phyloP scores from a whole-genome alignment of 2,888 invertebrate species.

The Therioaphis trifolii region DNA sequence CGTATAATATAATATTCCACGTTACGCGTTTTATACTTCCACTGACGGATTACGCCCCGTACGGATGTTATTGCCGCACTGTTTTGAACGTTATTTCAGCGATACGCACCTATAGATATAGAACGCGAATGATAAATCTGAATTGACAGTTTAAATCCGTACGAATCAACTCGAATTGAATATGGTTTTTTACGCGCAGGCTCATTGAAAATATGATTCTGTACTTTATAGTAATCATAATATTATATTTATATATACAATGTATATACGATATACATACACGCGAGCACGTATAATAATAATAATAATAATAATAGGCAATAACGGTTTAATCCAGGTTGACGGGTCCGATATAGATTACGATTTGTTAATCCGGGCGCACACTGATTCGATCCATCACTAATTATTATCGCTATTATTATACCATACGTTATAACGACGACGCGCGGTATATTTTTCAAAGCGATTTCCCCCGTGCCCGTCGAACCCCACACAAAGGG shows the following conservation, averaged over 20 bases:
- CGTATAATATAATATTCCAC: too few species aligned
- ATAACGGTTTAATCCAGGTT: conserved; percentile 42
- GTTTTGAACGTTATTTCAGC: neutral
- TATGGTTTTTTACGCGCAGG: too few species aligned
- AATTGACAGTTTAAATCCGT: conserved; percentile 32
- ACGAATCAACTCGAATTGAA: neutral
- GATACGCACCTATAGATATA: neutral
- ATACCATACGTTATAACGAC: neutral
- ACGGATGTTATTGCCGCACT: too few species aligned
- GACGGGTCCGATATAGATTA: conserved; percentile 26
- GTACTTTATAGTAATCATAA: too few species aligned
- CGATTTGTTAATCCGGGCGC: neutral
- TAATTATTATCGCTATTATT: neutral
- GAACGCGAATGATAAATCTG: neutral
- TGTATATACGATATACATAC: too few species aligned
- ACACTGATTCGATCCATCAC: conserved; percentile 4
- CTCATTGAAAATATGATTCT: too few species aligned
- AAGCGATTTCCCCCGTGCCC: neutral
- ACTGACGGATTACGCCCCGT: too few species aligned
- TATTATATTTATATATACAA: too few species aligned
- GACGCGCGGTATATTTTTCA: neutral
- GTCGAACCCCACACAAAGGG: too few species aligned
- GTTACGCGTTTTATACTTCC: too few species aligned
- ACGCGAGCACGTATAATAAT: neutral
- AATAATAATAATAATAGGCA: too few species aligned